Percentiles rank a stretch among this genome's conserved stretches.
phyloP scores from a whole-genome alignment of 2,797 vertebrate species.

The Lagocephalus sceleratus region DNA sequence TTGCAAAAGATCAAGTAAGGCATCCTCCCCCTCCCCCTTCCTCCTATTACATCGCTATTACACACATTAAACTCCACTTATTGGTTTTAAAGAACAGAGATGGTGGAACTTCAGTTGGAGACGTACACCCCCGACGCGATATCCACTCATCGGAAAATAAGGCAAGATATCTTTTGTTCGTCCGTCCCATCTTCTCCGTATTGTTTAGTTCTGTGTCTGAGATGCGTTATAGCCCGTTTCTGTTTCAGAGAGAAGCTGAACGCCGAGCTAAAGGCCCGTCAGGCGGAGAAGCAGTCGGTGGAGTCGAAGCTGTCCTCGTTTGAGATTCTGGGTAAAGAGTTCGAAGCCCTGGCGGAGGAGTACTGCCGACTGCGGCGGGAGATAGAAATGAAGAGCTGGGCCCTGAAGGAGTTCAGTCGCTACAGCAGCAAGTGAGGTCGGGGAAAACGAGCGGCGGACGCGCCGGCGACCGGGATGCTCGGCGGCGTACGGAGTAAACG shows the following conservation, averaged over 20 bases:
- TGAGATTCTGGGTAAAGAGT: slow-evolving; percentile 83
- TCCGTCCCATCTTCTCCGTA: background rate
- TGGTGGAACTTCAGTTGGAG: slow-evolving; percentile 81
- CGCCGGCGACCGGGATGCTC: no score
- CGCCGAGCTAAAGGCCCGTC: slow-evolving; percentile 62
- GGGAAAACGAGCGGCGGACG: no score
- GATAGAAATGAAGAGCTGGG: slow-evolving; percentile 81
- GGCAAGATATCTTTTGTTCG: slow-evolving; percentile 58
- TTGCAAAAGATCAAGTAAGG: slow-evolving; percentile 83
- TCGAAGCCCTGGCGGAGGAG: slow-evolving; percentile 81
- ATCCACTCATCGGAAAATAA: slow-evolving; percentile 79
- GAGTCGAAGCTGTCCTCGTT: slow-evolving; percentile 77
- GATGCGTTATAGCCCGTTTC: no score
- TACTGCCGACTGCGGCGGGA: slow-evolving; percentile 78
- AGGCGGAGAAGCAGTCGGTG: slow-evolving; percentile 72
- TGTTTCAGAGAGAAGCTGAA: slow-evolving; percentile 75
- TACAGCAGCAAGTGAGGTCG: slow-evolving; percentile 36
- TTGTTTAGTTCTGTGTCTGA: background rate
- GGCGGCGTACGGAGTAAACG: no score
- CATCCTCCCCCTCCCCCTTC: background rate
- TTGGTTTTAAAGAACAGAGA: slow-evolving; percentile 74
- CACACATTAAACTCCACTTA: background rate
- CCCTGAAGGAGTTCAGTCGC: slow-evolving; percentile 78
- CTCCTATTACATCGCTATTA: no score
- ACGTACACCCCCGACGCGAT: slow-evolving; percentile 81